phyloP scores from a whole-genome alignment of 1,140 invertebrate species.

The Chrysomallon squamiferum region DNA sequence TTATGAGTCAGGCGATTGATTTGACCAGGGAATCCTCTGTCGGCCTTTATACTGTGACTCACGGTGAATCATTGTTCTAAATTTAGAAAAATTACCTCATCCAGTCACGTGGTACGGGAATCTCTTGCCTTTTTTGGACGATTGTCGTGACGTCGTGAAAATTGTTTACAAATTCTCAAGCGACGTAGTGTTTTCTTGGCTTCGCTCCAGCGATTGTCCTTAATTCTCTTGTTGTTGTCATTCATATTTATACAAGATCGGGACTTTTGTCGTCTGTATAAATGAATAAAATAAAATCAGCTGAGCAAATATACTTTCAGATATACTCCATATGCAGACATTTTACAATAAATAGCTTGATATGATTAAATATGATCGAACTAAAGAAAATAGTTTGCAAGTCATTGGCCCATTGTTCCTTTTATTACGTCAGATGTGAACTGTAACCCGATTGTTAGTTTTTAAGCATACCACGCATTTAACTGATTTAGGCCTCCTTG shows the following conservation, averaged over 20 bases:
- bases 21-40: conserved; percentile 8
- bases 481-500: too few species aligned
- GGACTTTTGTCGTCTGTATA: neutral
- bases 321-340: neutral
- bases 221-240: neutral
- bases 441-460: too few species aligned
- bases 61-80: conserved; percentile 4
- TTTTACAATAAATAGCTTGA: too few species aligned
- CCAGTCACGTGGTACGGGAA: conserved; percentile 1
- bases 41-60: conserved; percentile 9
- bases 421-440: too few species aligned
- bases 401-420: too few species aligned
- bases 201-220: neutral
- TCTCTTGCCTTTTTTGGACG: conserved; percentile 4
- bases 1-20: conserved; percentile 17
- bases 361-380: too few species aligned
- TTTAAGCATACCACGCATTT: too few species aligned
- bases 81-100: neutral
- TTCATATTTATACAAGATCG: neutral
- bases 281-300: neutral
- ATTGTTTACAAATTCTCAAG: neutral
- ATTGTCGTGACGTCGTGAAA: neutral
- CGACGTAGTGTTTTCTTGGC: neutral
- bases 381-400: too few species aligned
- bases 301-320: neutral